Conservation (phyloP, 2,888 invertebrate species). For the Cryptus viduatorius region DNA sequence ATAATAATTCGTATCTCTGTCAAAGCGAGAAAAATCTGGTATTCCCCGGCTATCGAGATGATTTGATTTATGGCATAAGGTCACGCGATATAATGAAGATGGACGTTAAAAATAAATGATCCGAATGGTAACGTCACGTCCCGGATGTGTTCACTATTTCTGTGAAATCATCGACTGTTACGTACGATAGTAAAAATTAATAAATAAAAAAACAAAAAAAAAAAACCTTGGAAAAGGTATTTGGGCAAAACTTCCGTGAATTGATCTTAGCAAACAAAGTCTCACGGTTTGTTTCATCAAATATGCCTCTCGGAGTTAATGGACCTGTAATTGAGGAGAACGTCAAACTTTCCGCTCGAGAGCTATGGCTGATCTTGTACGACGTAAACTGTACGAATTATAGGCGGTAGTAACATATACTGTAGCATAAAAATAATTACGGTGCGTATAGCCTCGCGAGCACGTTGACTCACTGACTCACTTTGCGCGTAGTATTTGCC, state of each 20-base stretch:
- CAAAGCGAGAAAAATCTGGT: slow-evolving; percentile 18
- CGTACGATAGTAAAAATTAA: background rate
- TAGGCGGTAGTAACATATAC: background rate
- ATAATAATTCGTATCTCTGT: slow-evolving; percentile 5
- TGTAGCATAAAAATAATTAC: background rate
- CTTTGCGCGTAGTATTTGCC: slow-evolving; percentile 23
- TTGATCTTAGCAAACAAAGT: background rate
- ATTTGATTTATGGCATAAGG: slow-evolving; percentile 52
- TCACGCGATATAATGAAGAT: slow-evolving; percentile 51
- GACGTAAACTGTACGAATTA: background rate
- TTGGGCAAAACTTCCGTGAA: background rate
- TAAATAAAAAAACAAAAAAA: background rate
- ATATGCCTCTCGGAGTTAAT: slow-evolving; percentile 3
- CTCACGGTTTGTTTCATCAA: background rate
- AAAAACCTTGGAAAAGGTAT: background rate
- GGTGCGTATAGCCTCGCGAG: slow-evolving; percentile 26
- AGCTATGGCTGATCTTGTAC: background rate
- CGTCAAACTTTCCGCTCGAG: slow-evolving; percentile 26
- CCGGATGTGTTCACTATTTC: slow-evolving; percentile 30
- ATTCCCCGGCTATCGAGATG: slow-evolving; percentile 32
- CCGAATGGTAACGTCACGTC: background rate
- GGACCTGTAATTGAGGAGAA: slow-evolving; percentile 23
- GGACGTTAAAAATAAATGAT: background rate
- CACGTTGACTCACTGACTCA: slow-evolving; percentile 56
- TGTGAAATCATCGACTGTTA: slow-evolving; percentile 21